Evolutionary conservation across 2,888 invertebrate species (phyloP), one percentile per base, ranked within the genome.

Genomic region (Tryphoninae sp.): DNA sequence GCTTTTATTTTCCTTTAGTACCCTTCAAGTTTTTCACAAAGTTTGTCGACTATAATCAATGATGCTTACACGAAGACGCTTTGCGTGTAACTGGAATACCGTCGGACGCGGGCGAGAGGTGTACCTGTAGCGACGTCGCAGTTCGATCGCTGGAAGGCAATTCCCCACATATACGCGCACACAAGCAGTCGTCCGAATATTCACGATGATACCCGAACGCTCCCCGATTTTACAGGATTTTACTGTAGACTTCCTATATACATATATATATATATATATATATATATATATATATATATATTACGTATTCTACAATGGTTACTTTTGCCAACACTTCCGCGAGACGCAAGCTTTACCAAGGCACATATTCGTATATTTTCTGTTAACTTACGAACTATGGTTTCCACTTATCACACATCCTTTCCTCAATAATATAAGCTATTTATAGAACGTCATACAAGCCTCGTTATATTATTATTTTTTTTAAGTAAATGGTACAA

Each of bases 1-100:
- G 49, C 53, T 67, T 51, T 61, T 61, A 58, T 73, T 53, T 42
- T 49, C 11, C 55, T 16, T 45, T 40, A 23, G 6, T 72, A 45
- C 19, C 7, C 62, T 40, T 23, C 13, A 16, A 13, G 19, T 16
- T 40, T 55, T 45, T 45, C 45, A 45, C 45, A 33, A 45, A 45
- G 45, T 11, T 45, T 45, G 13, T 45, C 33, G 33, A 33, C 6
- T 45, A 4, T 13, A 3, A 45, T 2, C 45, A 7, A 45, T 2
- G 13, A 9, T 45, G 33, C 33, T 45, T 45, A 3, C 45, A 45
- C 45, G 45, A 13, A 13, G 45, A 45, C 11, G 45, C 45, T 45
- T 45, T 45, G 45, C 45, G 13, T 13, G 11, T 45, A 45, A 45
- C 45, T 45, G 45, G 45, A 45, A 45, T 45, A 45, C 13, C 33